Evolutionary conservation across 2,888 invertebrate genomes (phyloP).

Genomic region (Amblyjoppa fuscipennis): DNA sequence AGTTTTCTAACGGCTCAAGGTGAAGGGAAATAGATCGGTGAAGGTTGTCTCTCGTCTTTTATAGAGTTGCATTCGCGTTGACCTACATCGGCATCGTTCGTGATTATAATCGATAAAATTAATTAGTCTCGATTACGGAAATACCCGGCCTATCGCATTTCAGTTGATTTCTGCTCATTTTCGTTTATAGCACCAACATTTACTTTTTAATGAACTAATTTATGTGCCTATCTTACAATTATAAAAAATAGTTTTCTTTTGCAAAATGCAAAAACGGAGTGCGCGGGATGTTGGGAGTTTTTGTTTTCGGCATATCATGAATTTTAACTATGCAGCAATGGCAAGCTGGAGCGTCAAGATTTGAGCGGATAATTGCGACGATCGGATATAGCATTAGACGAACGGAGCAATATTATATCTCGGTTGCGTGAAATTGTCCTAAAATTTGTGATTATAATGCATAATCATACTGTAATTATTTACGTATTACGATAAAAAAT

Average conservation of each 20-base stretch:
- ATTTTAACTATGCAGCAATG: neutral
- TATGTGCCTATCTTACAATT: neutral
- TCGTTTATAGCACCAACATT: neutral
- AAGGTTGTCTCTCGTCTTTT: neutral
- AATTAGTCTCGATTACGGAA: conserved; percentile 39
- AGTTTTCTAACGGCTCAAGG: conserved; percentile 1
- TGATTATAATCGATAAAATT: conserved; percentile 32
- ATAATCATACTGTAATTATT: conserved; percentile 10
- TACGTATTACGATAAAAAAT: neutral
- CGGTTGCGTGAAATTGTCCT: neutral
- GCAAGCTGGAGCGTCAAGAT: neutral
- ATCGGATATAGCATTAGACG: neutral
- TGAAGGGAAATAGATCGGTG: conserved; percentile 5
- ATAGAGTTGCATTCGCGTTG: neutral
- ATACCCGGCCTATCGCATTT: conserved; percentile 25
- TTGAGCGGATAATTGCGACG: neutral
- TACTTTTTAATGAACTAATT: neutral
- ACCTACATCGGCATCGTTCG: conserved; percentile 7
- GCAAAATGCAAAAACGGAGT: neutral
- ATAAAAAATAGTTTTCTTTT: neutral
- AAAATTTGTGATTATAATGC: neutral
- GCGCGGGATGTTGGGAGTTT: neutral
- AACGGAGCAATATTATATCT: neutral
- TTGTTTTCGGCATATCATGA: neutral
- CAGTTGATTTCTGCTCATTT: conserved; percentile 35